Base-by-base conservation (phyloP, 2,797 vertebrate genomes). In the Enteromius afrohamiltoni region DNA sequence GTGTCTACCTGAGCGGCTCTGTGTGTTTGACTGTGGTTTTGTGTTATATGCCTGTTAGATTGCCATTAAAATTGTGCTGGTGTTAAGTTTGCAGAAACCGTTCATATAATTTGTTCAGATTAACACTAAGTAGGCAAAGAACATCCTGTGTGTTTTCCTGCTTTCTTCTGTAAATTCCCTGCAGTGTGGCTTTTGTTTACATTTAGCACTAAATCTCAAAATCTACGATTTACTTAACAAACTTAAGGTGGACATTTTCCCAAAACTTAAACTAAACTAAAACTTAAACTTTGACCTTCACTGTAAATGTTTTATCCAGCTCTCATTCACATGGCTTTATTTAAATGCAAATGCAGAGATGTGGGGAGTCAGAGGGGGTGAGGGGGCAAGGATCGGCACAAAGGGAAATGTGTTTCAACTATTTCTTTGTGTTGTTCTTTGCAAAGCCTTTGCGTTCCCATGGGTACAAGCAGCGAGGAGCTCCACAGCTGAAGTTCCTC, bases 361-460 rank as follows among this genome's bases (percentile, higher is more conserved):
- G 89, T 80, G 83, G 82, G 83, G 88, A 86, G 84, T 89, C 88
- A 4, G 4, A 47, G 64, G 58, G 58, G 89, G 85, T 85, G 86
- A 40, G 87, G 77, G 75, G 26, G 60, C 26, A 29, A 29, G 64
- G 37, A 31, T 67, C 60, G 83, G 83, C 85, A 80, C 87, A 73
- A 55, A 78, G 34, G 42, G 42, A 74, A 83, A 71, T 79, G 82
- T 86, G 89, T 89, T 89, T 90, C 86, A 91, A 85, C 90, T 88
- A 83, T 90, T 91, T 92, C 92, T 93, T 94, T 94, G 90, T 93
- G 91, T 86, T 90, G 90, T 88, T 89, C 79, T 64, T 83, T 60
- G 79, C 87, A 91, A 91, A 91, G 88, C 89, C 86, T 88, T 89
- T 90, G 91, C 88, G 91, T 90, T 91, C 88, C 91, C 87, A 88